phyloP scores from a whole-genome alignment of 2,888 invertebrate genomes.

The Gisinianus flammeolus region DNA sequence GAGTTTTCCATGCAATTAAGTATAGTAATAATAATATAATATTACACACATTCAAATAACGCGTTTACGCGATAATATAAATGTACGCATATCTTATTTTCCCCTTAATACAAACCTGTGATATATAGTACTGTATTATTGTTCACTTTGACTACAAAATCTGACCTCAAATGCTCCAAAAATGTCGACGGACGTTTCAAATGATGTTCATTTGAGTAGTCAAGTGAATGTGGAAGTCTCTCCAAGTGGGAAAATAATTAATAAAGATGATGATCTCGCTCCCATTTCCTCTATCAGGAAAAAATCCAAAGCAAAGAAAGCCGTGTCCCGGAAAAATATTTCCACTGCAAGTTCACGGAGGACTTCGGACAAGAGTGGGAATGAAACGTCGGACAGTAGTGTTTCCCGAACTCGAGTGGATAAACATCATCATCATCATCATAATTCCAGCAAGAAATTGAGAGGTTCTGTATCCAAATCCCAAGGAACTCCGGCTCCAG shows the following conservation, averaged over 20 bases:
- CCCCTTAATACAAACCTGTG: too few species aligned
- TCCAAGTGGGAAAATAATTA: neutral
- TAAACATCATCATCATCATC: neutral
- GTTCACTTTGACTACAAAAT: too few species aligned
- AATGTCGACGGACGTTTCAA: too few species aligned
- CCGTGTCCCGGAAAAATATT: neutral
- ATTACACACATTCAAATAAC: too few species aligned
- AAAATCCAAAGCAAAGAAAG: neutral
- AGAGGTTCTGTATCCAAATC: neutral
- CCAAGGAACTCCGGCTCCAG: neutral
- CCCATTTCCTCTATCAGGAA: neutral
- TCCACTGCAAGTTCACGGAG: neutral
- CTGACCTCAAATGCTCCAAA: too few species aligned
- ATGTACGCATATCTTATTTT: too few species aligned
- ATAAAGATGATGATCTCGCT: neutral
- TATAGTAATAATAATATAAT: too few species aligned
- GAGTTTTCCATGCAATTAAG: too few species aligned
- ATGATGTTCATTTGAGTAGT: too few species aligned
- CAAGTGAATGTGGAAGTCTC: neutral
- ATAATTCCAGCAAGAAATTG: neutral
- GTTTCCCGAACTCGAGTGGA: neutral
- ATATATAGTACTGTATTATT: too few species aligned
- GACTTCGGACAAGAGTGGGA: neutral
- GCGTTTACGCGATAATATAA: too few species aligned
- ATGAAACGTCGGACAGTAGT: neutral